Evolutionary conservation across 2,113 vertebrate genomes (phyloP), one percentile per base, ranked within the genome.

Genomic region (Tupaia chinensis): DNA sequence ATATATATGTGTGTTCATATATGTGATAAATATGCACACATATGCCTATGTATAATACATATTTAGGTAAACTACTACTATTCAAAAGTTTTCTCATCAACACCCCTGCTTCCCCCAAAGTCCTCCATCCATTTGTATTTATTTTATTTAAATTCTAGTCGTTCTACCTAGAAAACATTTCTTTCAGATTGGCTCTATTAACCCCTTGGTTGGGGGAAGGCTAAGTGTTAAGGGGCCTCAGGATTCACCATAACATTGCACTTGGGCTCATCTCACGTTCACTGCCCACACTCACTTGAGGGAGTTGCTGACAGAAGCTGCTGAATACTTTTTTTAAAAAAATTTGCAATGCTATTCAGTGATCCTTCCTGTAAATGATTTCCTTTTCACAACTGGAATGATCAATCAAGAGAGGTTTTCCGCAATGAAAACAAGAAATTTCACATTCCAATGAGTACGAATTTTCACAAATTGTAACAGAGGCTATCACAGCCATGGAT

Each of bases 391-490:
- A 97, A 72, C 56, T 29, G 19, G 69, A 63, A 89, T 87, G 72
- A 93, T 74, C 63, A 69, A 90, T 95, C 92, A 95, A 90, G 68
- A 90, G 92, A 84, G 60, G 19, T 90, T 96, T 98, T 89, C 81
- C 74, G 19, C 68, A 91, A 77, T 84, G 69, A 81, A 95, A 89
- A 79, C 86, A 84, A 95, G 63, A 90, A 87, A 92, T 89, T 76
- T 85, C 90, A 85, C 66, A 88, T 78, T 87, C 54, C 34, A 58
- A 0, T 17, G 68, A 83, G 61, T 61, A 83, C 53, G 16, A 63
- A 3, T 76, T 76, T 25, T 95, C 68, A 60, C 16, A 56, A 54
- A 84, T 34, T 66, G 3, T 13, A 87, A 68, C 65, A 58, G 65
- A 93, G 91, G 11, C 44, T 89, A 70, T 53, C 65, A 34, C 25